These are phyloP conservation scores for Uropsilus gracilis DNA, from an alignment of 2,113 vertebrate species.

Conservation along the genomic window DNA sequence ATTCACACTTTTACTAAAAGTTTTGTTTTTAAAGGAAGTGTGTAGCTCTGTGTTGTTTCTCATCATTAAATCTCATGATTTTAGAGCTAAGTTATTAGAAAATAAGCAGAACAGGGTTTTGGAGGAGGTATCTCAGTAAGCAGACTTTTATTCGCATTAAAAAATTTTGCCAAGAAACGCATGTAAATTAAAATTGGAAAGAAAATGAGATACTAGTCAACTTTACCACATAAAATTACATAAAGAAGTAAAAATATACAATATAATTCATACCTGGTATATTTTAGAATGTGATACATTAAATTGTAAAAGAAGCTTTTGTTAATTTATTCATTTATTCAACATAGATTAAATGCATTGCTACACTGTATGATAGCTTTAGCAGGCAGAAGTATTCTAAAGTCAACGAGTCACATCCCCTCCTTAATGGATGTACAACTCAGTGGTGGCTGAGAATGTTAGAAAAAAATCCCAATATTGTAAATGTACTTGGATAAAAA, in stretches of 20 bases:
- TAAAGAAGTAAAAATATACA: not conserved
- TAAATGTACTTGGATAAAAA: not conserved
- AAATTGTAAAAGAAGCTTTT: not conserved
- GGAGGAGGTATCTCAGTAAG: not conserved
- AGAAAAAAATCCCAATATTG: not conserved
- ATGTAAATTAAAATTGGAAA: not conserved
- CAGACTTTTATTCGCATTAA: not conserved
- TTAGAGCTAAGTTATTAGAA: slow-evolving; percentile 16
- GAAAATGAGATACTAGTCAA: not conserved
- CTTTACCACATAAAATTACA: not conserved
- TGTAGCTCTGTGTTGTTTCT: not conserved
- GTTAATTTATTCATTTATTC: slow-evolving; percentile 3
- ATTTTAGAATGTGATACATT: not conserved
- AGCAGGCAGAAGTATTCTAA: not conserved
- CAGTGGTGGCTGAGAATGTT: not conserved
- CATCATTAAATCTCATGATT: not conserved
- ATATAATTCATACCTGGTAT: not conserved
- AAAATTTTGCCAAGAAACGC: not conserved
- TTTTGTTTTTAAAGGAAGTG: not conserved
- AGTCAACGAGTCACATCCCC: not conserved
- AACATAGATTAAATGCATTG: not conserved
- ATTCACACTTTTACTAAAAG: not conserved
- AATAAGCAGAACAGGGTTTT: not conserved
- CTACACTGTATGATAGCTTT: not conserved
- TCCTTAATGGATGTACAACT: not conserved